Base-by-base conservation (phyloP, 2,888 invertebrate species). In the Labia minor region DNA sequence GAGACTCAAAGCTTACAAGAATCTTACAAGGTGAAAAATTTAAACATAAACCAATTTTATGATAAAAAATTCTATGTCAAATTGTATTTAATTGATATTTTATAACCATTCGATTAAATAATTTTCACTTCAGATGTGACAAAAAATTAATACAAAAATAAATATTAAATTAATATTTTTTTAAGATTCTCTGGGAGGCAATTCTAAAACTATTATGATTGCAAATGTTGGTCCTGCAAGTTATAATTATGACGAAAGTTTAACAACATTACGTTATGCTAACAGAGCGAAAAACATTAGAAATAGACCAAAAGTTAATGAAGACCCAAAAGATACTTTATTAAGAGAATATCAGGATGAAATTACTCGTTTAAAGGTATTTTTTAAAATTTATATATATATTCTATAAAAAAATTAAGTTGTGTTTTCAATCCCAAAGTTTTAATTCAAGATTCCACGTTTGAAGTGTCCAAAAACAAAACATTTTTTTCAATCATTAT, bases 161-260 rank as follows among this genome's bases (percentile, higher is more conserved):
- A n/a, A n/a, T n/a, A n/a, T 4, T 10, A 49, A 49, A 49, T 49
- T 49, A 4, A n/a, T n/a, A n/a, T n/a, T n/a, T n/a, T n/a, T n/a
- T n/a, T n/a, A 73, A 82, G 98, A 99, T 81, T 98, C 97, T 0
- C 81, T 99, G 63, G 99, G 99, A 67, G 99, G 99, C 10, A 98
- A 98, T 82, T 95, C 98, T 62, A 95, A 95, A 79, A 99, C 99
- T 1, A 93, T 99, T 67, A 99, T 99, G 98, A 93, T 99, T 66
- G 99, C 99, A 10, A 98, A 97, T 78, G 90, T 99, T 74, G 98
- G 98, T 0, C 99, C 99, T 21, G 97, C 98, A 19, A 89, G 89
- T 72, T 95, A 93, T 80, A 99, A 99, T 81, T 97, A 93, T 79
- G 99, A 99, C 74, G 99, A 98, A 80, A 95, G 95, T 1, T 81